Evolutionary conservation across 2,888 invertebrate species (phyloP).

Genomic region (Agrotis puta): DNA sequence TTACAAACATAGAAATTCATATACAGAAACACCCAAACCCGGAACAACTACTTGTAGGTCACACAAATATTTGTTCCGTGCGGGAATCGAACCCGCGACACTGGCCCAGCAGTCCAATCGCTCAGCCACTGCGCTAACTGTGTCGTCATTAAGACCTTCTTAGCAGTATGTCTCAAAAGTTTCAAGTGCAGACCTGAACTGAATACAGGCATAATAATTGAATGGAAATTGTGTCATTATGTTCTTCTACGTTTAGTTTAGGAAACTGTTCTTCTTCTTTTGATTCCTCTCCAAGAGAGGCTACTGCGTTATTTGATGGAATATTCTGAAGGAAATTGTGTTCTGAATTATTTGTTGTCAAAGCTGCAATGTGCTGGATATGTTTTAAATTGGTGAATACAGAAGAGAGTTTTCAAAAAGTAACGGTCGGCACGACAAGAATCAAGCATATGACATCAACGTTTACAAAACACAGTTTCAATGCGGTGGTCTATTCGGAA

Average conservation of each 20-base stretch:
- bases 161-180: constrained; percentile 32
- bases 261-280: background rate
- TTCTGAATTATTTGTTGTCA: background rate
- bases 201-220: constrained; percentile 44
- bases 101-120: no score
- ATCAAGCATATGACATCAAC: constrained; percentile 29
- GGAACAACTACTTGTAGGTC: no score
- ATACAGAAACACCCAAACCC: no score
- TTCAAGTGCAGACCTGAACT: constrained; percentile 29
- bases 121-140: no score
- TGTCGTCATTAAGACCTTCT: background rate
- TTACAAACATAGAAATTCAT: no score
- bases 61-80: no score
- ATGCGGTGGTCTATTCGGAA: constrained; percentile 47
- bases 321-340: background rate
- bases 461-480: constrained; percentile 32
- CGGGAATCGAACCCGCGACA: no score
- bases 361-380: background rate
- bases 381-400: background rate
- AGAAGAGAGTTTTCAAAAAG: background rate
- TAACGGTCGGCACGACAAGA: background rate
- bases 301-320: no score
- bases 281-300: background rate
- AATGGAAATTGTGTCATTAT: constrained; percentile 15
- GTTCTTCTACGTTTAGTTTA: no score